Percentiles rank a stretch among this genome's conserved stretches.
These are phyloP conservation scores for Thalassarche chlororhynchos DNA, from an alignment of 2,113 vertebrate species.

Conservation along the genomic window DNA sequence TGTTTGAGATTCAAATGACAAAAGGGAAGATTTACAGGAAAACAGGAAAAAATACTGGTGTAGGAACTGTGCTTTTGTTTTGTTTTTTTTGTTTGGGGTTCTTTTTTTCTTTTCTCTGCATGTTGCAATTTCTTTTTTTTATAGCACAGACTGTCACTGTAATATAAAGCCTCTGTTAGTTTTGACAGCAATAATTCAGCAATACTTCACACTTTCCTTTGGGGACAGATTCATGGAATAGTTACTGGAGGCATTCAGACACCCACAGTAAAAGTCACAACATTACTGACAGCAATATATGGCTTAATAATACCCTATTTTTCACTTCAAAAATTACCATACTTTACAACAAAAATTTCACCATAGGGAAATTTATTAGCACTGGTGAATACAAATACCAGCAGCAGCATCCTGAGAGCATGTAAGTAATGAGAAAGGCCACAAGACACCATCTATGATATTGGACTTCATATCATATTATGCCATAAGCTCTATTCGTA, in stretches of 20 bases:
- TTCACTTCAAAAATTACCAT: neutral
- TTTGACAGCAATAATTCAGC: slow-evolving; percentile 34
- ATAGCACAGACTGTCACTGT: neutral
- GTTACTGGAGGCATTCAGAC: neutral
- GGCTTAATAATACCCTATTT: neutral
- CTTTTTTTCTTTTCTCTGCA: neutral
- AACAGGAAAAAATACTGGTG: neutral
- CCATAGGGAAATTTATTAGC: neutral
- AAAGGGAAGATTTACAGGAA: neutral
- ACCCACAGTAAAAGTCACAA: neutral
- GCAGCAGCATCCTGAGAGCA: neutral
- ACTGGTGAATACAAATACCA: neutral
- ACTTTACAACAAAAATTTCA: neutral
- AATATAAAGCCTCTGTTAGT: neutral
- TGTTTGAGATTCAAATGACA: neutral
- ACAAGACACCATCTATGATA: neutral
- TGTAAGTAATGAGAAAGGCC: neutral
- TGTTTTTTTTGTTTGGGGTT: fast-evolving
- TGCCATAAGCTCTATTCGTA: neutral
- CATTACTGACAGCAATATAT: neutral
- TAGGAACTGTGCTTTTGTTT: neutral
- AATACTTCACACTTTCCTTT: neutral
- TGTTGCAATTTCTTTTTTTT: neutral
- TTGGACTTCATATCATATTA: neutral
- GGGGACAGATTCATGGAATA: neutral